Base-by-base conservation (phyloP, 2,797 vertebrate genomes). In the Hemitrygon akajei region DNA sequence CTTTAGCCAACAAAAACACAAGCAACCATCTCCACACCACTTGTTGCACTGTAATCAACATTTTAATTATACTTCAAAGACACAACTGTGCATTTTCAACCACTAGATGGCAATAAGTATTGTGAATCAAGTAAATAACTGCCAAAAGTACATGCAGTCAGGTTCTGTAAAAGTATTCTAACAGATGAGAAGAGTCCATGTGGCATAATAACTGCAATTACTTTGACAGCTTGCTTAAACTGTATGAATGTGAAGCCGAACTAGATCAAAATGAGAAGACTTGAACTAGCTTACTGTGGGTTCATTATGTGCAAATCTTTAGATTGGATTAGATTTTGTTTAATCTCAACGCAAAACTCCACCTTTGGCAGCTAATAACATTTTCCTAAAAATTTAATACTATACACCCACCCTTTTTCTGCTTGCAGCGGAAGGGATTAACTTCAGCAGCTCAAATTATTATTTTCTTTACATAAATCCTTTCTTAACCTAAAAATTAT, bases 51-150 rank as follows among this genome's bases (percentile, higher is more conserved):
- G 69, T 2, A 18, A 66, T 89, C 34, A 18, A 20, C 63, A 37
- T 69, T 37, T 63, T 6, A 89, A 89, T 20, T 37, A 69, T 34
- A 37, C 34, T 84, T 2, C 3, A 60, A 84, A 12, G 81, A 84
- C 27, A 30, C 20, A 37, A 20, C 34, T 22, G 14, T 89, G 86
- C 60, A 40, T 40, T 80, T 89, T 63, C 7, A 18, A 89, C 86
- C 86, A 89, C 86, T 69, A 89, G 86, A 37, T 89, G 86, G 86
- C 63, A 37, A 69, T 69, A 89, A 69, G 63, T 37, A 69, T 18
- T 37, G 18, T 3, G n/a, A 89, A 69, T 89, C n/a, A 69, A 86
- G 27, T 63, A 86, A 10, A 69, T 89, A 60, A 37, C 2, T 22
- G 7, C n/a, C 16, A 37, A 69, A 34, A 10, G 20, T n/a, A 89